Base-by-base conservation (phyloP, 2,888 invertebrate species). In the Drosophila nigricruria region DNA sequence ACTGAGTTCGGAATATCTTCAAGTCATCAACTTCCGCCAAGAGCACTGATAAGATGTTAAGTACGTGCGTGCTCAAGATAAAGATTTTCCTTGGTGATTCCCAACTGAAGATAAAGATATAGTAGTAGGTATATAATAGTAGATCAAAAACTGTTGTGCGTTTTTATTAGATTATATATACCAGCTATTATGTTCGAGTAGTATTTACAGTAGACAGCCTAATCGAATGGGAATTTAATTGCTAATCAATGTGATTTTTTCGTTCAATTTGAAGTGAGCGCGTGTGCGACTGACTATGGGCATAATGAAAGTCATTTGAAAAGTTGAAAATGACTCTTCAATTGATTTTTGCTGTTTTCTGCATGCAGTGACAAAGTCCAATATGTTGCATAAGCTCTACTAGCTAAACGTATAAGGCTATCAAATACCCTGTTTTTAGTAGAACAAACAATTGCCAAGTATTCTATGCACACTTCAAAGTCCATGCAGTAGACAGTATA, bases 271-370 rank as follows among this genome's bases (percentile, higher is more conserved):
- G 5, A 27, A 16, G n/a, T n/a, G 27, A 5, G n/a, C 2, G 32
- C 20, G 18, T 63, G 50, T 52, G 16, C 32, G 36, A 54, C 25
- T 56, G 23, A 32, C 12, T 27, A 12, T 40, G 45, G 20, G n/a
- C 18, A 59, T 18, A 23, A 47, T 42, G 25, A 60, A 53, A 69
- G 62, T 52, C 47, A 56, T 57, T 70, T 68, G 6, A 43, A 49
- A 3, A 30, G 43, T 40, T 56, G 20, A 38, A 40, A 57, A 52
- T 45, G 38, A 67, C 64, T 64, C 64, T 70, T 77, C 56, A 73
- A 77, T 68, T 81, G 70, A 67, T 65, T 60, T 73, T 59, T 8
- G 54, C 52, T 54, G 71, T 60, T 66, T 72, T 82, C 81, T 77
- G 87, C 81, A 52, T 67, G 52, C 43, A 36, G 49, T 49, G 72